These are phyloP conservation scores for human DNA, from an alignment of 2,113 vertebrate species.

Conservation along the genomic window GRCh38 chr5:78224501-78225000, in stretches of 20 bases:
- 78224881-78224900: neutral
- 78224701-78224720: neutral
- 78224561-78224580: neutral
- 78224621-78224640: conserved; percentile 11
- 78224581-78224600: neutral
- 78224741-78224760: neutral
- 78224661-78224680: neutral
- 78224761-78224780: neutral
- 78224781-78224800: neutral
- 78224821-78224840: neutral
- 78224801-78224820: neutral
- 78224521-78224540: neutral
- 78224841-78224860: neutral
- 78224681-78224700: neutral
- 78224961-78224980: neutral
- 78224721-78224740: conserved; percentile 10
- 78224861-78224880: neutral
- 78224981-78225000: neutral
- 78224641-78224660: conserved; percentile 7
- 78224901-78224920: neutral
- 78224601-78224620: neutral
- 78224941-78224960: neutral
- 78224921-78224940: conserved; percentile 5
- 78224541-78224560: neutral
- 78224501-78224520: neutral